Percentiles rank a stretch among this genome's conserved stretches.
phyloP scores from a whole-genome alignment of 53 echinoderm and acorn worm genomes.

The Temnopleurus reevesii region DNA sequence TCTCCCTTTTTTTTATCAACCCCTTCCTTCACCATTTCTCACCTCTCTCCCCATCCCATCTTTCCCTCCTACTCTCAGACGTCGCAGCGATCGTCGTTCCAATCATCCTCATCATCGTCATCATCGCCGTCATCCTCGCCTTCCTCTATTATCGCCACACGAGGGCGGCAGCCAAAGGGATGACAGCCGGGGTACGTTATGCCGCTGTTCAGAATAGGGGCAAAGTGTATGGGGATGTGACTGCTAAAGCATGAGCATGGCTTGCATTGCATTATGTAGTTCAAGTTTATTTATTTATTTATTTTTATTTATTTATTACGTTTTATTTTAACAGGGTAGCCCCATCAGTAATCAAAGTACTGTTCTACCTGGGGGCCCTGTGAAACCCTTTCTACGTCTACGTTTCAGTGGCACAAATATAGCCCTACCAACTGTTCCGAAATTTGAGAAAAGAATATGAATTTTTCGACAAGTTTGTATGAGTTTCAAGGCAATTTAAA shows the following conservation, averaged over 20 bases:
- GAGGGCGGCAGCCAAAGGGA: neutral
- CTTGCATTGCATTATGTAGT: no score
- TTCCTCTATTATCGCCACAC: neutral
- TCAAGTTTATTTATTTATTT: no score
- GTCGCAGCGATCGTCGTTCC: constrained; percentile 26
- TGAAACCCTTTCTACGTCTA: no score
- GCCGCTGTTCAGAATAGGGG: constrained; percentile 17
- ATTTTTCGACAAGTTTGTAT: no score
- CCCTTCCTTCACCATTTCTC: neutral
- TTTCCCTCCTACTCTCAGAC: neutral
- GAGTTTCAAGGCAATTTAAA: no score
- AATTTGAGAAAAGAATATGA: no score
- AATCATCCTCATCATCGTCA: neutral
- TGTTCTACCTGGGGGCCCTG: no score
- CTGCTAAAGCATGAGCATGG: constrained; percentile 25
- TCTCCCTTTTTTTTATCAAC: neutral
- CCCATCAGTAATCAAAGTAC: no score
- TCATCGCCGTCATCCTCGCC: neutral
- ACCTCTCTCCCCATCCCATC: neutral
- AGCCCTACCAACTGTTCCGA: no score
- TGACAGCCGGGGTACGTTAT: constrained; percentile 38
- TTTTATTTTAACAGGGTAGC: no score
- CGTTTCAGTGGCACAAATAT: no score
- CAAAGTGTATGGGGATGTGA: constrained; percentile 27
- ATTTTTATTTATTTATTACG: no score